These are phyloP conservation scores for Teleogryllus occipitalis DNA, from an alignment of 1,140 invertebrate genomes.

Conservation along the genomic window DNA sequence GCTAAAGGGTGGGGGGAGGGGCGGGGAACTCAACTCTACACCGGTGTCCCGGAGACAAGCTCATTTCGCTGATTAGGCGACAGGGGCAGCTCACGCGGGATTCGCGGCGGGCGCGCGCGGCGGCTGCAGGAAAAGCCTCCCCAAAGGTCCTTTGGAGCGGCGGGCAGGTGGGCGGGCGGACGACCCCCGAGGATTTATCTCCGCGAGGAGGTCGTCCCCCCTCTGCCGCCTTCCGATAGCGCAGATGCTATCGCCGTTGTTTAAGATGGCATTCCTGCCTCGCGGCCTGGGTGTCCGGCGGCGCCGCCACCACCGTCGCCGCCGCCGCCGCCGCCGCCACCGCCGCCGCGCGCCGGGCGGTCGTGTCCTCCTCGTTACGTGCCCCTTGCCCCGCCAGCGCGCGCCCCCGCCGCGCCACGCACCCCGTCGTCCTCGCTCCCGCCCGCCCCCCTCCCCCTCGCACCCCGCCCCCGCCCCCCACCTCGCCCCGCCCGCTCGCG, in stretches of 20 bases:
- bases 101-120: neutral
- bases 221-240: neutral
- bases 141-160: too few species aligned
- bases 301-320: too few species aligned
- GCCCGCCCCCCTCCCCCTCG: too few species aligned
- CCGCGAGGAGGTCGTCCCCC: neutral
- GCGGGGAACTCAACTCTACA: neutral
- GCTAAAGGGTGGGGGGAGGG: neutral
- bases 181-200: neutral
- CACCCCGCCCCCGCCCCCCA: too few species aligned
- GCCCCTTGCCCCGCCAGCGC: neutral
- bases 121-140: neutral
- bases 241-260: slow-evolving; percentile 3
- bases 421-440: too few species aligned
- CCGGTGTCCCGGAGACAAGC: neutral
- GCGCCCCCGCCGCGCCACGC: too few species aligned
- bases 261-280: neutral
- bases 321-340: too few species aligned
- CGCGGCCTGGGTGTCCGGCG: neutral
- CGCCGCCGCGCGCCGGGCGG: too few species aligned
- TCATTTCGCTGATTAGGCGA: neutral
- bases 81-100: neutral
- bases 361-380: neutral
- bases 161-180: too few species aligned
- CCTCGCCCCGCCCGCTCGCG: neutral